phyloP scores from a whole-genome alignment of 64 coral and sea anemone genomes.

The Actinia tenebrosa region DNA sequence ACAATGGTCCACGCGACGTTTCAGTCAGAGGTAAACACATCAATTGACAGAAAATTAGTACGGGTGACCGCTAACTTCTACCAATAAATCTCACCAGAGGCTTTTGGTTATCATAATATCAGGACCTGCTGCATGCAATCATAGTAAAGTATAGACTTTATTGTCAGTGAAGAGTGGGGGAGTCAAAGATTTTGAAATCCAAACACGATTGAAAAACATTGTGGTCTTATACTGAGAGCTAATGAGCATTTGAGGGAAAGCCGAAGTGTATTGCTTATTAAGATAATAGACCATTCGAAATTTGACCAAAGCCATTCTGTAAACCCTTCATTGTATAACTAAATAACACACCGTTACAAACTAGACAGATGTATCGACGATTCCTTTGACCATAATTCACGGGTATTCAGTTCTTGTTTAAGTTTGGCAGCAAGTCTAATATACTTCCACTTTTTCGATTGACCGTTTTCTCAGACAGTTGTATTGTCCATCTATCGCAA shows the following conservation, averaged over 20 bases:
- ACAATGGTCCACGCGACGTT: constrained; percentile 19
- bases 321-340: background rate
- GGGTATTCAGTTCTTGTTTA: background rate
- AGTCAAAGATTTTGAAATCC: background rate
- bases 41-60: background rate
- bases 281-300: background rate
- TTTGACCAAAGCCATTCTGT: background rate
- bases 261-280: background rate
- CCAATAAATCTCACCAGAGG: background rate
- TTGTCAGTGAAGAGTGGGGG: background rate
- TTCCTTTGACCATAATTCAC: background rate
- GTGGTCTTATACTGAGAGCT: background rate
- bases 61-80: background rate
- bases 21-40: background rate
- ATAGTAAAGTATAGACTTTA: background rate
- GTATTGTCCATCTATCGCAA: background rate
- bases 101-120: background rate
- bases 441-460: background rate
- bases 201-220: background rate
- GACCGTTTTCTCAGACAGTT: background rate
- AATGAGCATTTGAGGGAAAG: background rate
- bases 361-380: background rate
- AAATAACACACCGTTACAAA: background rate
- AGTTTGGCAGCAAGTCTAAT: background rate
- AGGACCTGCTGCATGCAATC: background rate